Base-by-base conservation (phyloP, 2,797 vertebrate species). In the Acipenser ruthenus region DNA sequence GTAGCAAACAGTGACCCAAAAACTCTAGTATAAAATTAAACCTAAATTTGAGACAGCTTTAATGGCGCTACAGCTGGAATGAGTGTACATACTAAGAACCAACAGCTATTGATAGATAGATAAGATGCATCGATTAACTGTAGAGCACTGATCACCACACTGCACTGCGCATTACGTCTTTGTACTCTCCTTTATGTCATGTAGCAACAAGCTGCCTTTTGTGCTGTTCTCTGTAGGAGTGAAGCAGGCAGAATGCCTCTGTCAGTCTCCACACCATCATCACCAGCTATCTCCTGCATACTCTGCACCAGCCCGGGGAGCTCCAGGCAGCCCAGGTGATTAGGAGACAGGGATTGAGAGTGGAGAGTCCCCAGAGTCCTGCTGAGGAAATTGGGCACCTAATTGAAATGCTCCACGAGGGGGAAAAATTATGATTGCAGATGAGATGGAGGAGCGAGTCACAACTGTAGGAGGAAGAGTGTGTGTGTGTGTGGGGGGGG, bases 321-420 rank as follows among this genome's bases (percentile, higher is more conserved):
- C 37, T 37, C 37, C 49, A 51, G 66, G 47, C 48, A 70, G 72
- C 49, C 65, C 65, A 18, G 66, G 65, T 72, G 70, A 78, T 80
- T 76, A 77, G 71, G 67, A 78, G 72, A 80, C 82, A 81, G 79
- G 82, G 88, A 87, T 89, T 85, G 86, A 49, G 50, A 76, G 79
- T 71, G 73, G 79, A 73, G 73, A 69, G 72, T 85, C 89, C 87
- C 83, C 1, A 60, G 87, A 77, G 88, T 83, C 76, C 48, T 50
- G 2, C 62, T 53, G 69, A 81, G 79, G 86, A 89, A 90, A 90
- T 89, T 77, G 89, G 88, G 84, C 82, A 75, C 82, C 85, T 90
- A 89, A 89, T 89, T 87, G 86, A 88, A 89, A 90, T 84, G 85
- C 85, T 85, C 82, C 76, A 74, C 60, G 66, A 70, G 65, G 81